phyloP scores from a whole-genome alignment of 2,888 invertebrate species.

The Eudasyphora cyanicolor region DNA sequence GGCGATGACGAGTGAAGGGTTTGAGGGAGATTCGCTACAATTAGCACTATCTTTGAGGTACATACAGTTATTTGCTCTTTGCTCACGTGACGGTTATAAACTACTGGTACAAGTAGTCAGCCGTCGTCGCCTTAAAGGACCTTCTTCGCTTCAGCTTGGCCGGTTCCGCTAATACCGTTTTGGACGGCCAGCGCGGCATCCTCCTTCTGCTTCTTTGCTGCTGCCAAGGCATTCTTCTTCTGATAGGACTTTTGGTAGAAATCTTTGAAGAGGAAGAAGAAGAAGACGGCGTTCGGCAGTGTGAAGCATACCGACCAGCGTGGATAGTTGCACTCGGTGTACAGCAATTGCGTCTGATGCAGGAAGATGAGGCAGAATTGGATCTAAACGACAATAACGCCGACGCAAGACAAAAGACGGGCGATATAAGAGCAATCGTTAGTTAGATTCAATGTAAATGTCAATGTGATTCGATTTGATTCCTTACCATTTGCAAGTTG shows the following conservation, averaged over 20 bases:
- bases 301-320: conserved; percentile 91
- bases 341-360: conserved; percentile 91
- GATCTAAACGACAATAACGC: conserved; percentile 82
- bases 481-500: conserved; percentile 90
- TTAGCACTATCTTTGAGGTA: conserved; percentile 48
- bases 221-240: conserved; percentile 72
- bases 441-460: conserved; percentile 44
- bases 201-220: conserved; percentile 13
- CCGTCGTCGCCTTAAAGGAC: conserved; percentile 19
- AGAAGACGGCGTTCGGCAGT: conserved; percentile 94
- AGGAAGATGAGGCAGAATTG: conserved; percentile 94
- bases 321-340: conserved; percentile 94
- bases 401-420: conserved; percentile 48
- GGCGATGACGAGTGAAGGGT: background rate
- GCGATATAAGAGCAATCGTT: conserved; percentile 27
- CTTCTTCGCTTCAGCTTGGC: conserved; percentile 32
- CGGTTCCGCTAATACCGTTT: conserved; percentile 71
- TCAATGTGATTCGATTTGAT: too few species aligned
- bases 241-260: conserved; percentile 92
- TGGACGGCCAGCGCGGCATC: conserved; percentile 42
- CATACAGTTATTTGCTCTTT: conserved; percentile 46
- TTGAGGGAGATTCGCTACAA: background rate
- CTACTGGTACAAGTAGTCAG: background rate
- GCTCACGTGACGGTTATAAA: background rate
- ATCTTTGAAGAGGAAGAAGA: conserved; percentile 94